phyloP scores from a whole-genome alignment of 1,140 invertebrate species.

The Polyergus mexicanus region DNA sequence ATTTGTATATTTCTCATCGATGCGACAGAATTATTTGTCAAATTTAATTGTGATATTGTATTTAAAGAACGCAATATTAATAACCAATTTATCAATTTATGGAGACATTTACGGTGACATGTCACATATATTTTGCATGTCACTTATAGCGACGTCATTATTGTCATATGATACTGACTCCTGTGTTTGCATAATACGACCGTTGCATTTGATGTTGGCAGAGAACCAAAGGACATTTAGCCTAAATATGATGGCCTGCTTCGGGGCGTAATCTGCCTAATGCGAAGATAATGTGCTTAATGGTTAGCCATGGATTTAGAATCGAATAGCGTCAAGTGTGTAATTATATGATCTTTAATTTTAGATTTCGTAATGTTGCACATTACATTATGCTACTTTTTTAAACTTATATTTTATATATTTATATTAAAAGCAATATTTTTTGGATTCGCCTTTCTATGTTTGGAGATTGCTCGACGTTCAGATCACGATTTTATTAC shows the following conservation, averaged over 20 bases:
- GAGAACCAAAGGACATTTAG: constrained; percentile 38
- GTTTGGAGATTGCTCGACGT: neutral
- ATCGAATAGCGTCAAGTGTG: neutral
- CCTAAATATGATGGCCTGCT: constrained; percentile 2
- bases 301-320: neutral
- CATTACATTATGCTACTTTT: neutral
- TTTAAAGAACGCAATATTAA: neutral
- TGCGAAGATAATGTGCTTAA: neutral
- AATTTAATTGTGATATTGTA: neutral
- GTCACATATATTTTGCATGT: too few relatives aligned
- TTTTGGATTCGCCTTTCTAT: neutral
- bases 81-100: too few relatives aligned
- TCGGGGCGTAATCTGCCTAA: neutral
- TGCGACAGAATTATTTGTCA: neutral
- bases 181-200: constrained; percentile 24
- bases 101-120: too few relatives aligned
- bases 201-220: constrained; percentile 17
- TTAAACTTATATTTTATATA: neutral
- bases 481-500: neutral
- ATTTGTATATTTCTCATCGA: neutral
- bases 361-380: neutral
- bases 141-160: neutral
- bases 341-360: neutral
- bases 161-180: neutral
- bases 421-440: neutral